Base-by-base conservation (phyloP, 1,140 invertebrate genomes). In the Cotesia vestalis region DNA sequence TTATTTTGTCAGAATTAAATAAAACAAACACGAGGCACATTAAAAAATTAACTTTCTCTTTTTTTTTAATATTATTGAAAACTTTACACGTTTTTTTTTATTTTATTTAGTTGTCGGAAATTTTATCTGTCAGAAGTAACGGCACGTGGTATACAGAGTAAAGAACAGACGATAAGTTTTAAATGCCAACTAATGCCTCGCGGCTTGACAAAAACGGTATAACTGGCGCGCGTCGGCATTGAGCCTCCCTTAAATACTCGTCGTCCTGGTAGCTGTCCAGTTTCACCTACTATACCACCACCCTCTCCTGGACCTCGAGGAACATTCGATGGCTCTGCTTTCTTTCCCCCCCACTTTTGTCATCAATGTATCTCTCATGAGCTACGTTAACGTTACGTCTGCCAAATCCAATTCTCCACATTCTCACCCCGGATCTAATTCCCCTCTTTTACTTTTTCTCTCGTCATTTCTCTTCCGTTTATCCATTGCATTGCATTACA, bases 171-270 rank as follows among this genome's bases (percentile, higher is more conserved):
- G 36, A 36, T 35, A 34, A 8, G 40, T 46, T 59, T 69, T 69
- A 53, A 69, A 20, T 69, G 40, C 51, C 12, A 51, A 17, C 4
- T 52, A 67, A 8, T 55, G 38, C 38, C 78, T 81, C 82, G 70
- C 73, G 79, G 78, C 77, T 78, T 76, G 78, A 73, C 46, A 59
- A 81, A 80, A 83, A 78, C 78, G 78, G 78, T 77, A 74, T 74
- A 84, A 85, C 84, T 85, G 84, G 80, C 83, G 81, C 78, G 81
- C 79, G 78, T 76, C 80, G 80, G 77, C 79, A 76, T 80, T 76
- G 81, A 79, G 76, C 82, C 83, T 81, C 84, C 84, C 83, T 86
- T 86, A 86, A 86, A 85, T 84, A 86, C 83, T 71, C 82, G 78
- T 81, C 78, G 81, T 81, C 80, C 79, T 83, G 80, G 81, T 80